Conservation (phyloP, 53 echinoderm and acorn worm species). For the Holothuria scabra region DNA sequence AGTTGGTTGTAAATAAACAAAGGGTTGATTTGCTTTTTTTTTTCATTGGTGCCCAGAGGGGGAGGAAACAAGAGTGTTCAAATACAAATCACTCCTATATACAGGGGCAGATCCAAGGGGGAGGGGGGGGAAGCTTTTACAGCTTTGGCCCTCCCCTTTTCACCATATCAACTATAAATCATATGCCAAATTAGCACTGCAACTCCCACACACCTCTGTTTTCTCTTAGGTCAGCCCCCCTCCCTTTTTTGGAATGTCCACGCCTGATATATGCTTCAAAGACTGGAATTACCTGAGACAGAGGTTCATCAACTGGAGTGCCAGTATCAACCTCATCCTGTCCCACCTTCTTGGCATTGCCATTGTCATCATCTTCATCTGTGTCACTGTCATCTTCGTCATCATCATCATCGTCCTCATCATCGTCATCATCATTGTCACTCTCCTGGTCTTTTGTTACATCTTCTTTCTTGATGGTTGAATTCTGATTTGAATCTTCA, state of each 20-base stretch:
- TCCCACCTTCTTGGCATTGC: not conserved
- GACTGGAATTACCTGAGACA: conserved; percentile 19
- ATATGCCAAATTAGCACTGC: too few relatives aligned
- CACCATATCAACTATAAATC: too few relatives aligned
- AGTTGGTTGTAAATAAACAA: too few relatives aligned
- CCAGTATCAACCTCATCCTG: conserved; percentile 23
- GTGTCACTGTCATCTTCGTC: not conserved
- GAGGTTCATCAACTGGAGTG: conserved; percentile 2
- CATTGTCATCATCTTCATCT: not conserved
- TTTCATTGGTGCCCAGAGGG: too few relatives aligned
- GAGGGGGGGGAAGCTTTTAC: not conserved
- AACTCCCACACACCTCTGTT: too few relatives aligned
- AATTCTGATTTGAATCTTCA: not conserved
- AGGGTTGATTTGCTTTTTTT: too few relatives aligned
- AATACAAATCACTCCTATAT: too few relatives aligned
- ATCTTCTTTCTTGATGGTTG: conserved; percentile 12
- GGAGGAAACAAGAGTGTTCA: too few relatives aligned
- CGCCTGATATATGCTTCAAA: conserved; percentile 38
- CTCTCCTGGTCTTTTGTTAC: conserved; percentile 26
- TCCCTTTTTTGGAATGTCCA: too few relatives aligned
- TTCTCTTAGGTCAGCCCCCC: too few relatives aligned
- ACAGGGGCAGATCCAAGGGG: not conserved
- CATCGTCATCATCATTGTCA: conserved; percentile 15
- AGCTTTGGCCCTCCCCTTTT: too few relatives aligned
- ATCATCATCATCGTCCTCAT: not conserved